phyloP scores from a whole-genome alignment of 2,113 vertebrate genomes.

The Myrmecobius fasciatus region DNA sequence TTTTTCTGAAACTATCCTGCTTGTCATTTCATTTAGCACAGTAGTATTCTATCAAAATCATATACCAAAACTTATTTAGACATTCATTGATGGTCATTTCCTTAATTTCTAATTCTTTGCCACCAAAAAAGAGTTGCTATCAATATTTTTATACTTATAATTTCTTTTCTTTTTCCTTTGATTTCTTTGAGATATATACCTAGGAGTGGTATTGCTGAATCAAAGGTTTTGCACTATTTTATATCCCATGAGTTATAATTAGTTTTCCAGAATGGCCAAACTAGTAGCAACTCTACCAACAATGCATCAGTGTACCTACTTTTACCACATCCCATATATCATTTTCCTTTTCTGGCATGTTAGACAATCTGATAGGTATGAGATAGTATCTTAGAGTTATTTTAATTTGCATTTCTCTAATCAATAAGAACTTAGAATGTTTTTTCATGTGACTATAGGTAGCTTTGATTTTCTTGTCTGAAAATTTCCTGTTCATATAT shows the following conservation, averaged over 20 bases:
- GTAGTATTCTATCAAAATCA: too few species aligned
- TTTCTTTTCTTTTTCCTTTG: background rate
- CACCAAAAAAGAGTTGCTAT: background rate
- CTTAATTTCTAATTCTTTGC: too few species aligned
- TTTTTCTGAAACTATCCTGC: too few species aligned
- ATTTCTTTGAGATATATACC: background rate
- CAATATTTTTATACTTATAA: background rate
- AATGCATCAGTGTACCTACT: background rate
- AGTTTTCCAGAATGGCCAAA: background rate
- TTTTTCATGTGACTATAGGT: background rate
- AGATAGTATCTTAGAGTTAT: too few species aligned
- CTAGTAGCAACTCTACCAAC: background rate
- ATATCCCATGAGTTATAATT: background rate
- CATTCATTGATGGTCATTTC: too few species aligned
- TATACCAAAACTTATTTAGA: too few species aligned
- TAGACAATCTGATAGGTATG: too few species aligned
- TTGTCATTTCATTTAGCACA: too few species aligned
- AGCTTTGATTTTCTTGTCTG: background rate
- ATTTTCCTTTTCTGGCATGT: background rate
- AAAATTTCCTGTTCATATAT: background rate
- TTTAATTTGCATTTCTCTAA: too few species aligned
- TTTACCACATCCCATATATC: background rate
- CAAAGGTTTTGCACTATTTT: background rate
- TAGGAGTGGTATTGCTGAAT: background rate
- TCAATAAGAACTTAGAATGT: too few species aligned